Evolutionary conservation across 2,888 invertebrate genomes (phyloP), one percentile per base, ranked within the genome.

Genomic region (Arenicola marina): DNA sequence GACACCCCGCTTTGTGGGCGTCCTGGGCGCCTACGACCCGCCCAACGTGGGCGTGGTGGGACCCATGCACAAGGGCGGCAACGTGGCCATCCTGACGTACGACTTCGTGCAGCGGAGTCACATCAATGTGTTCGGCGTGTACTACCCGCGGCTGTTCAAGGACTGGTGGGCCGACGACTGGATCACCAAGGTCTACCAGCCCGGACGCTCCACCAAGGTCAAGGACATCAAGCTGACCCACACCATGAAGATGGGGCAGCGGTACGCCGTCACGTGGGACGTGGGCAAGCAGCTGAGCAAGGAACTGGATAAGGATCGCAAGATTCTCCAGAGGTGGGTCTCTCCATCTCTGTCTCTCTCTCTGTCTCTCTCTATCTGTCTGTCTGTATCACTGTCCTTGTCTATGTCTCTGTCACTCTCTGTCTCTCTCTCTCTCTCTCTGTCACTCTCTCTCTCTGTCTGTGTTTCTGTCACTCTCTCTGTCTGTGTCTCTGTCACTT

Each of bases 91-190:
- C 26, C 54, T 70, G 26, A 69, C 68, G 4, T 64, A 70, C 58
- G 70, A 70, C 45, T 70, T 70, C 54, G 63, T 63, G 3, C 68
- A 68, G 26, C 43, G 57, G 24, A 67, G 55, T 1, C 71, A 71
- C 55, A 38, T 70, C 4, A 63, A 67, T 11, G 53, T 69, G 1
- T 66, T 67, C 51, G 70, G 70, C 11, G 69, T 70, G 33, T 69
- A 70, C 55, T 70, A 70, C 34, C 70, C 70, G 0, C 51, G 68
- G 28, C 26, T 48, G 18, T 70, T 70, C 55, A 51, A 59, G 1
- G 65, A 70, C 33, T 70, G 70, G 70, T 69, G 44, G 26, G 70
- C 63, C 1, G 70, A 70, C 43, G 63, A 67, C 59, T 70, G 70
- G 70, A 66, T 70, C 26, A 69, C 70, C 21, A 38, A 51, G 18